Conservation (phyloP, 1,140 invertebrate genomes). For the Drosophila gunungcola region DNA sequence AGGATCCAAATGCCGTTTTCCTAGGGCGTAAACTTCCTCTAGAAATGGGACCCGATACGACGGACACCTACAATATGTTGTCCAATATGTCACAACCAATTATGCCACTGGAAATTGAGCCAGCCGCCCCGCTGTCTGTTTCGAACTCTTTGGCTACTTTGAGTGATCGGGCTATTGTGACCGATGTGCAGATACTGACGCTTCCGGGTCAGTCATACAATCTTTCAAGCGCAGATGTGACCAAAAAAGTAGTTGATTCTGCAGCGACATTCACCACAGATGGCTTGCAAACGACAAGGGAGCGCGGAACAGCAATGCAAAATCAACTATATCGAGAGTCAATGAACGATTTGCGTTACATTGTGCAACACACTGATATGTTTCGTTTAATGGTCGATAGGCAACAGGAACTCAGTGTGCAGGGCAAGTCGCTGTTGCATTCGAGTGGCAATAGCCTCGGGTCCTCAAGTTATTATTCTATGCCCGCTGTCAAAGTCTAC, state of each 20-base stretch:
- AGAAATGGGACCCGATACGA: not conserved
- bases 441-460: not conserved
- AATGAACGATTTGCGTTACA: conserved; percentile 31
- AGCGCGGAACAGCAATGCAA: not conserved
- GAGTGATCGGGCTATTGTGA: not conserved
- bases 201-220: not conserved
- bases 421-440: conserved; percentile 3
- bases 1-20: not conserved
- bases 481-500: conserved; percentile 50
- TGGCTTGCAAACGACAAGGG: no score
- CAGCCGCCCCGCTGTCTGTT: not conserved
- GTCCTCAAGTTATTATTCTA: not conserved
- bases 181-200: conserved; percentile 9
- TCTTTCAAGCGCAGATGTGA: no score
- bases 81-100: not conserved
- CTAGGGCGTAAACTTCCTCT: not conserved
- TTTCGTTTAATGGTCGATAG: conserved; percentile 56
- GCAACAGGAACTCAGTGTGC: conserved; percentile 28
- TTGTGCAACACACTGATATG: conserved; percentile 34
- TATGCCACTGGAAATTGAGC: not conserved
- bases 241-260: not conserved
- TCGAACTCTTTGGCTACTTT: not conserved
- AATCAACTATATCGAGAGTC: not conserved
- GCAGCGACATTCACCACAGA: not conserved
- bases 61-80: not conserved